A percentile compares a stretch with the other conserved stretches of the same genome.
These are phyloP conservation scores for Linepithema humile DNA, from an alignment of 1,140 invertebrate genomes.

Conservation along the genomic window DNA sequence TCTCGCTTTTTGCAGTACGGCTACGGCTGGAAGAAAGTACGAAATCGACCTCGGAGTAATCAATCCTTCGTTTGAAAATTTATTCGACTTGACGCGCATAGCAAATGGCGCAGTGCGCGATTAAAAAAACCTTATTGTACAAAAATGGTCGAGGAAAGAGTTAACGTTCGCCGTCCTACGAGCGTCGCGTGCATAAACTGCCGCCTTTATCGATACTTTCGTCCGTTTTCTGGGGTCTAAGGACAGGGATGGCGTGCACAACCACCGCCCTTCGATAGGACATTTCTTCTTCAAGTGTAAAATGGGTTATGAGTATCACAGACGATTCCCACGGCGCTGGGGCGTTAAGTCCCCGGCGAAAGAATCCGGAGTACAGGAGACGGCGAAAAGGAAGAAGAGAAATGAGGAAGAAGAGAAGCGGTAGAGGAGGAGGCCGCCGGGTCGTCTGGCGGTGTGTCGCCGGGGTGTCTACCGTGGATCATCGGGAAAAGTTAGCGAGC, in stretches of 20 bases:
- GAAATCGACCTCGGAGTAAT: not conserved
- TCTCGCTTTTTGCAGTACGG: not conserved
- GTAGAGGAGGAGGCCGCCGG: not conserved
- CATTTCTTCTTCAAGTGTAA: constrained; percentile 53
- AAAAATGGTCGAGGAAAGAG: not conserved
- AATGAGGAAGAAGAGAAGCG: not conserved
- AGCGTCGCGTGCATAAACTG: not conserved
- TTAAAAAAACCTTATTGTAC: not conserved
- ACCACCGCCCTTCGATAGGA: constrained; percentile 1
- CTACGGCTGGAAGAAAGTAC: not conserved
- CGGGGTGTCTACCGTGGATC: constrained; percentile 70
- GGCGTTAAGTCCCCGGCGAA: constrained; percentile 57
- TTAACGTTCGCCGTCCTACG: too few species aligned
- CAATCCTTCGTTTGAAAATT: not conserved
- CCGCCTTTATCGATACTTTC: not conserved
- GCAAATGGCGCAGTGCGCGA: not conserved
- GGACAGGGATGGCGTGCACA: not conserved
- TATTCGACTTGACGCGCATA: not conserved
- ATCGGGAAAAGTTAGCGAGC: constrained; percentile 75
- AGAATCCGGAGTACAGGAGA: constrained; percentile 49
- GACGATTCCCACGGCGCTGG: constrained; percentile 39
- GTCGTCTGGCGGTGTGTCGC: constrained; percentile 58
- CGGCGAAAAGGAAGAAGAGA: constrained; percentile 4
- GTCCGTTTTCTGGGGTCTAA: not conserved
- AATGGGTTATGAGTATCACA: constrained; percentile 71